Percentiles rank a stretch among this genome's conserved stretches.
phyloP scores from a whole-genome alignment of 1,140 invertebrate species.

The Nylanderia fulva region DNA sequence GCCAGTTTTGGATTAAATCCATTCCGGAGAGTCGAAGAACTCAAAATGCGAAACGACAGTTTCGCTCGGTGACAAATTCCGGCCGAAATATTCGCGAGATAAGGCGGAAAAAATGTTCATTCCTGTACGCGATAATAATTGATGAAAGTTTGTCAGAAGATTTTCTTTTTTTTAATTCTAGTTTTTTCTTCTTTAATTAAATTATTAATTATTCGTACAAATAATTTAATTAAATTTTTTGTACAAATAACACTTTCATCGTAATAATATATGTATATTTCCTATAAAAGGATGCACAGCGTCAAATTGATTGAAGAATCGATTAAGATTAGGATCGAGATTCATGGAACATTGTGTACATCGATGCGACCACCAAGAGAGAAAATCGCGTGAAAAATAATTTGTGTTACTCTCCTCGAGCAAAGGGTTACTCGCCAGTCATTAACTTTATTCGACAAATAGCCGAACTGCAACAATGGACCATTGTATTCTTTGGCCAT shows the following conservation, averaged over 20 bases:
- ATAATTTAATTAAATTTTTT: too few species aligned
- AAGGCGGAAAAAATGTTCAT: background rate
- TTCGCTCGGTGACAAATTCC: background rate
- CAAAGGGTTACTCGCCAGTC: slow-evolving; percentile 14
- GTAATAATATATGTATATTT: background rate
- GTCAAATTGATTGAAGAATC: too few species aligned
- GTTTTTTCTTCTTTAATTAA: background rate
- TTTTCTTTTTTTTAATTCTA: background rate
- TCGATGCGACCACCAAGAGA: background rate
- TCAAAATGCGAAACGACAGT: background rate
- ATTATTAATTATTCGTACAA: too few species aligned
- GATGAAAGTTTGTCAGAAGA: background rate
- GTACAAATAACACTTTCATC: background rate
- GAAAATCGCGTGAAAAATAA: slow-evolving; percentile 30
- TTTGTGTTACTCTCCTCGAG: background rate
- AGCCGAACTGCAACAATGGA: slow-evolving; percentile 47
- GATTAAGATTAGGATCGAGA: background rate
- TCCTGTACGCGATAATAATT: background rate
- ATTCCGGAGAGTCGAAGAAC: background rate
- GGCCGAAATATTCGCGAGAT: background rate
- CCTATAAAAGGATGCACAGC: background rate
- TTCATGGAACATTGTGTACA: background rate
- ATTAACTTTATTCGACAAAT: slow-evolving; percentile 55
- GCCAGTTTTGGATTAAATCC: slow-evolving; percentile 8
- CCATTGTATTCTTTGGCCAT: slow-evolving; percentile 49